phyloP scores from a whole-genome alignment of 2,113 vertebrate species.

The Psittacula cyanocephala region DNA sequence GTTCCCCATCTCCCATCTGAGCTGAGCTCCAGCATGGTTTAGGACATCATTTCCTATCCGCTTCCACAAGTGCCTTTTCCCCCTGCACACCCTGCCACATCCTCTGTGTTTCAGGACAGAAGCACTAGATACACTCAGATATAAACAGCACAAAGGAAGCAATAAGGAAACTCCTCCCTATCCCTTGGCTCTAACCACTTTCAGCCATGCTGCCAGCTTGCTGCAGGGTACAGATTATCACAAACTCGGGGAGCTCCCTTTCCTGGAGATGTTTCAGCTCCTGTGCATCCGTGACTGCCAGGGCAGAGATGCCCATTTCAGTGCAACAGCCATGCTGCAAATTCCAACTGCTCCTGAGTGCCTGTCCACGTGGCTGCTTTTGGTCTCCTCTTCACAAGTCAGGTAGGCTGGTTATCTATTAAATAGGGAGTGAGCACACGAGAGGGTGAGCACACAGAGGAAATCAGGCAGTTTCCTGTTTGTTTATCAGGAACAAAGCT shows the following conservation, averaged over 20 bases:
- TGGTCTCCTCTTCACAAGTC: background rate
- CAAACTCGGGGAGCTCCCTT: background rate
- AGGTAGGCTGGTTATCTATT: background rate
- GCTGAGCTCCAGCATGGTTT: background rate
- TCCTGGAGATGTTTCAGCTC: background rate
- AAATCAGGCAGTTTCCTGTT: constrained; percentile 68
- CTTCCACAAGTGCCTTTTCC: background rate
- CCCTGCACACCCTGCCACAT: accelerated
- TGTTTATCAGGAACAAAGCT: constrained; percentile 56
- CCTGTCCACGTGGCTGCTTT: background rate
- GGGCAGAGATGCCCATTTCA: background rate
- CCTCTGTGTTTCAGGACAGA: background rate
- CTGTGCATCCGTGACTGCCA: accelerated
- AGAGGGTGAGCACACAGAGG: constrained; percentile 5
- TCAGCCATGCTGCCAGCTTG: background rate
- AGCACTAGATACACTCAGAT: background rate
- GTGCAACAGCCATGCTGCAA: background rate
- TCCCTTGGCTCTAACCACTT: background rate
- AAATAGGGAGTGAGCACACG: background rate
- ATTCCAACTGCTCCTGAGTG: background rate
- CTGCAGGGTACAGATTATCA: background rate
- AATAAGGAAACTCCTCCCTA: constrained; percentile 20
- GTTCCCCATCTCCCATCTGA: background rate
- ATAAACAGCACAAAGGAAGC: constrained; percentile 8
- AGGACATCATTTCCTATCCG: background rate